phyloP scores from a whole-genome alignment of 2,113 vertebrate genomes.

The Coptodon bakossiorum region DNA sequence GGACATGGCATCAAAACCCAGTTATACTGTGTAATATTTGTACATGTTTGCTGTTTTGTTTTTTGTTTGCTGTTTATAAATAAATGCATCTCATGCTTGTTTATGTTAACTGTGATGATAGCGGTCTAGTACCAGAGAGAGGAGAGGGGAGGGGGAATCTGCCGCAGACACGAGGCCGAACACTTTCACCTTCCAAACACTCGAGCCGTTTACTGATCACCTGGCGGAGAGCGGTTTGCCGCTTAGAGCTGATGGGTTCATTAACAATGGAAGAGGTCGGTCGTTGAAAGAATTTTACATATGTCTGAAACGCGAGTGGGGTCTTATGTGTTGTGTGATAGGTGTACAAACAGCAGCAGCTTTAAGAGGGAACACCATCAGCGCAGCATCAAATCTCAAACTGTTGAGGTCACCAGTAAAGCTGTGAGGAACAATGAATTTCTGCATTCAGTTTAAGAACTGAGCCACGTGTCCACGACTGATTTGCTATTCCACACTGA shows the following conservation, averaged over 20 bases:
- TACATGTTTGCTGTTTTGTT: constrained; percentile 60
- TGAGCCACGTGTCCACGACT: background rate
- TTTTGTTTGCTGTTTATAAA: constrained; percentile 78
- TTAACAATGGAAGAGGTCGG: constrained; percentile 1
- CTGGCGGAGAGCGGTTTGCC: background rate
- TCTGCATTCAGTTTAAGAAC: background rate
- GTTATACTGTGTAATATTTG: constrained; percentile 68
- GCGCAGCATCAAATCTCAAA: background rate
- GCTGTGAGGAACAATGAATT: constrained; percentile 4
- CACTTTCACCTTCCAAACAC: constrained; percentile 32
- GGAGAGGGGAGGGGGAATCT: constrained; percentile 46
- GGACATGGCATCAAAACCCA: constrained; percentile 79
- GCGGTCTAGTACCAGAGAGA: constrained; percentile 79
- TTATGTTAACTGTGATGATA: constrained; percentile 77
- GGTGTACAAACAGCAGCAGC: constrained; percentile 94
- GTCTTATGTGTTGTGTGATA: constrained; percentile 69
- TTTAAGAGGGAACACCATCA: constrained; percentile 77
- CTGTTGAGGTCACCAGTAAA: background rate
- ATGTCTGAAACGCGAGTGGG: constrained; percentile 18
- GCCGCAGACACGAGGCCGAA: constrained; percentile 27
- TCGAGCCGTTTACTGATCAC: background rate
- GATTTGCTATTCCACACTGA: constrained; percentile 64
- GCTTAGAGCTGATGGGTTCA: constrained; percentile 13
- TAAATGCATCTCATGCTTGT: constrained; percentile 98
- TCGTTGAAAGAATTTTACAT: constrained; percentile 22